These are phyloP conservation scores for Cotesia congregata DNA, from an alignment of 2,888 invertebrate genomes.

Conservation along the genomic window DNA sequence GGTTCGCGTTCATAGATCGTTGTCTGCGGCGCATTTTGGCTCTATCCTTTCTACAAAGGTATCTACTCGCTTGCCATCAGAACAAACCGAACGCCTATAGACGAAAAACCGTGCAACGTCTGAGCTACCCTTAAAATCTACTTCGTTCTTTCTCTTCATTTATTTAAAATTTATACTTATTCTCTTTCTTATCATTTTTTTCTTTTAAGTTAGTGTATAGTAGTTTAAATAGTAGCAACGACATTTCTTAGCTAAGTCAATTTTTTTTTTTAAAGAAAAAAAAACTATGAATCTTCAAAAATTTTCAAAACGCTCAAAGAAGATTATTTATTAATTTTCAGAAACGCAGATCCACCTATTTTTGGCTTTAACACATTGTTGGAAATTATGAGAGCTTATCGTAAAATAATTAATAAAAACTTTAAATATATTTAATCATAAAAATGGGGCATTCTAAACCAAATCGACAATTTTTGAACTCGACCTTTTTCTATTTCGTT, in stretches of 20 bases:
- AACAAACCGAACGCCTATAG: conserved; percentile 5
- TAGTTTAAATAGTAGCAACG: neutral
- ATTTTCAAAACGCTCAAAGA: no score
- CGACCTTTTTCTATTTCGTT: no score
- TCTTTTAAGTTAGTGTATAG: neutral
- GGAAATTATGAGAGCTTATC: no score
- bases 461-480: no score
- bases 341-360: no score
- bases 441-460: no score
- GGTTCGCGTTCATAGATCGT: conserved; percentile 60
- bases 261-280: no score
- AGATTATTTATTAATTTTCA: no score
- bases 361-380: no score
- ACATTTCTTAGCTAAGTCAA: neutral
- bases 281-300: no score
- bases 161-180: neutral
- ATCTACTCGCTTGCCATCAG: neutral
- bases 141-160: conserved; percentile 15
- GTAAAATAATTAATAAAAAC: no score
- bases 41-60: neutral
- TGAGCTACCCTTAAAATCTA: neutral
- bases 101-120: neutral
- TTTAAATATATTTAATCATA: no score
- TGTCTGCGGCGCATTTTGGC: conserved; percentile 40
- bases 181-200: neutral